phyloP scores from a whole-genome alignment of 2,797 vertebrate species.

The Lophotriccus pileatus region DNA sequence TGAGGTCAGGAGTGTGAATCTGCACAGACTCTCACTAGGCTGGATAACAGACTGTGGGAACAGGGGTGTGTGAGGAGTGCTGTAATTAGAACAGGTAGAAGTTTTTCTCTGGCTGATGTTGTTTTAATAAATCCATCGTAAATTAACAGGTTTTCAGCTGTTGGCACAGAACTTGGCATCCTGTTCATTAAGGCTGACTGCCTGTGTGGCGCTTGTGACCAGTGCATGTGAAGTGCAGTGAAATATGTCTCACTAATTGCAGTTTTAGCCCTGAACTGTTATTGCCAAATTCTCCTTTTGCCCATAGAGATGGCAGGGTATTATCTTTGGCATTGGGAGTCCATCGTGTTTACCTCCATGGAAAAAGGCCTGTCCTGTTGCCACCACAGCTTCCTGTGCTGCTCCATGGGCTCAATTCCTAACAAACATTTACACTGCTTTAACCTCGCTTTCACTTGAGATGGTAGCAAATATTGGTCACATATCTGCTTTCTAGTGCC shows the following conservation, averaged over 20 bases:
- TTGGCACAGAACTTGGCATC: background rate
- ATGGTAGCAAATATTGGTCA: background rate
- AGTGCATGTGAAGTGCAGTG: background rate
- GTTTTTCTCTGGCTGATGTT: background rate
- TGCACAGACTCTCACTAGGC: background rate
- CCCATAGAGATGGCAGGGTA: background rate
- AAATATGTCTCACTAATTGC: background rate
- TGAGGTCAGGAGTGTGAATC: background rate
- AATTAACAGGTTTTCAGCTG: background rate
- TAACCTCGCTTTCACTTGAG: background rate
- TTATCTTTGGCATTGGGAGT: background rate
- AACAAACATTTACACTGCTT: background rate
- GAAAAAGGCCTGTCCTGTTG: background rate
- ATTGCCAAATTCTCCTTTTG: background rate
- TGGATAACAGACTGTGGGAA: background rate
- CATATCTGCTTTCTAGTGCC: background rate
- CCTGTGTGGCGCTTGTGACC: background rate
- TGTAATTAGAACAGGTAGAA: background rate
- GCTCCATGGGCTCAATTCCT: background rate
- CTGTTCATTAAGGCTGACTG: background rate
- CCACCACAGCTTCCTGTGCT: background rate
- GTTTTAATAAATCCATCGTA: background rate
- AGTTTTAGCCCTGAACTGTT: background rate
- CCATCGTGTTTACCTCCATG: rapidly evolving
- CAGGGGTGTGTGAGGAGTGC: background rate